phyloP scores from a whole-genome alignment of 2,888 invertebrate genomes.

The Cremastobaeus sp. region DNA sequence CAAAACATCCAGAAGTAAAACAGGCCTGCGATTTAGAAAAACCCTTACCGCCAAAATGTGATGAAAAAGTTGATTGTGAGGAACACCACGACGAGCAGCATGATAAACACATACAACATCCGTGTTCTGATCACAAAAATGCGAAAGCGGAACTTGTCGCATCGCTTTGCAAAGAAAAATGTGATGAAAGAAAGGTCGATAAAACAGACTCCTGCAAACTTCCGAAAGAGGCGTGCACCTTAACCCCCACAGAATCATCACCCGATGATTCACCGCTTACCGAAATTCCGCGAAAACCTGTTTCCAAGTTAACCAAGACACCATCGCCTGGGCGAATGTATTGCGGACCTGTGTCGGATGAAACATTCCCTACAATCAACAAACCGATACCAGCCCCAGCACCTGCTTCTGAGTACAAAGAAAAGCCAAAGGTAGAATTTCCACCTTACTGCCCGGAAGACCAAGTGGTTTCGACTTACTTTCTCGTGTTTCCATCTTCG shows the following conservation, averaged over 20 bases:
- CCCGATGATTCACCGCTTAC: background rate
- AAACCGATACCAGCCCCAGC: too few relatives aligned
- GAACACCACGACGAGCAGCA: too few relatives aligned
- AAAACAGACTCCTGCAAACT: conserved; percentile 6
- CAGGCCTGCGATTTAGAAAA: background rate
- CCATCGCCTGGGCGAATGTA: too few relatives aligned
- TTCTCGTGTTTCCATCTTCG: conserved; percentile 9
- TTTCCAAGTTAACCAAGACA: conserved; percentile 18
- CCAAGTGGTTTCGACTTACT: conserved; percentile 7
- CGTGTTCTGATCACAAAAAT: background rate
- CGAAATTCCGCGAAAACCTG: conserved; percentile 7
- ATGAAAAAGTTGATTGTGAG: background rate
- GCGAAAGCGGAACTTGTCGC: background rate
- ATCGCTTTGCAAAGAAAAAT: background rate
- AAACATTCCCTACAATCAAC: too few relatives aligned
- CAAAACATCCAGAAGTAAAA: background rate
- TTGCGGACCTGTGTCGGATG: too few relatives aligned
- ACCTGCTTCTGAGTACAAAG: too few relatives aligned
- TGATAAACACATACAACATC: background rate
- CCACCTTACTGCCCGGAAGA: conserved; percentile 7
- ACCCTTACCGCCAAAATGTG: background rate
- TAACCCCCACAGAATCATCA: conserved; percentile 3
- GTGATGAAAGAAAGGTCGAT: background rate
- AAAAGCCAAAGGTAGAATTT: too few relatives aligned
- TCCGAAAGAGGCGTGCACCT: conserved; percentile 14